Evolutionary conservation across 1,140 invertebrate genomes (phyloP), one percentile per base, ranked within the genome.

Genomic region (Zaprionus africanus): DNA sequence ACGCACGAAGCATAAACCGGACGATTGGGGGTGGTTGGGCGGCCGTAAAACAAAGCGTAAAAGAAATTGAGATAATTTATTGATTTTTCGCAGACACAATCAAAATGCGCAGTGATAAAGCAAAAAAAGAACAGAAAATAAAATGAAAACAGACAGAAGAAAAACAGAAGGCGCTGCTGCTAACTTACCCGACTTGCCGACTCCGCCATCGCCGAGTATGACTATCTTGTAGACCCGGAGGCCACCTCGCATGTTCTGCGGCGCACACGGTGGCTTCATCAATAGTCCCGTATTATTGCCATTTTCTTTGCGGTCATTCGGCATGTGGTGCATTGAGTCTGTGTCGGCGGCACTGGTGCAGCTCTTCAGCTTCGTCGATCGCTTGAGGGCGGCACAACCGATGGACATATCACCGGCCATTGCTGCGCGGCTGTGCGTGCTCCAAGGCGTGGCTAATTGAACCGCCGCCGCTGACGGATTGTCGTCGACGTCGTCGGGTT

Each of bases 171-270:
- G n/a, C 41, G n/a, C 15, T 46, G 28, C 28, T 28, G 26, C 22
- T 3, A 19, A 78, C 74, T 90, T 92, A 95, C 95, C 95, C 91
- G 96, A 97, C 94, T 97, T 97, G 81, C 96, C 96, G 68, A 97
- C 96, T 65, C 96, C 96, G 46, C 96, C 96, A 92, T 97, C 96
- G 38, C 96, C 96, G 13, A 97, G 94, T 74, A 97, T 96, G 60
- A 97, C 96, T 81, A 97, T 96, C 92, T 97, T 97, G 93, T 97
- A 97, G 46, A 97, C 95, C 70, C 96, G 94, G 62, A 96, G 94
- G 79, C 96, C 96, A 80, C 96, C 94, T 76, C 95, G 93, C 67
- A 93, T 94, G 75, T 94, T 94, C 59, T 91, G 86, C 9, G 79
- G 79, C n/a, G 78, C 76, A 36, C 70, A 76, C 41, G 81, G 73